Evolutionary conservation across 2,113 vertebrate species (phyloP).

Genomic region (Cinclus mexicanus): DNA sequence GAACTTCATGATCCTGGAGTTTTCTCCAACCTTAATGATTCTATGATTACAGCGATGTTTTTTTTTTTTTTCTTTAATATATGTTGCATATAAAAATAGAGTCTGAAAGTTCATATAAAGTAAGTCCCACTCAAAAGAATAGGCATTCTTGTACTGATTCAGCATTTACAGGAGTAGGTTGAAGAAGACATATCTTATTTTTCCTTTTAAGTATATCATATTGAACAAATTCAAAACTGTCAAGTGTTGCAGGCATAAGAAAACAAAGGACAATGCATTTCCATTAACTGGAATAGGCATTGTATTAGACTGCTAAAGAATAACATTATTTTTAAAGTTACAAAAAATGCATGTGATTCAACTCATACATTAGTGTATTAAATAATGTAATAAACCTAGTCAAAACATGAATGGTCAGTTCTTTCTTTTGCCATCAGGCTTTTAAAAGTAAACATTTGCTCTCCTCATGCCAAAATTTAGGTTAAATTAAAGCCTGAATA

Average conservation of each 20-base stretch:
- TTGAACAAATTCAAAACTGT: not conserved
- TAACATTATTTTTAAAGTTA: not conserved
- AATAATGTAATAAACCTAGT: not conserved
- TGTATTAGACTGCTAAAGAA: not conserved
- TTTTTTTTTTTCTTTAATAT: not conserved
- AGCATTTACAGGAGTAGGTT: not conserved
- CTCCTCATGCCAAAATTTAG: not conserved
- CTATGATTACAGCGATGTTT: not conserved
- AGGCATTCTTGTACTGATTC: not conserved
- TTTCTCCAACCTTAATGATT: not conserved
- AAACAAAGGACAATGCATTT: not conserved
- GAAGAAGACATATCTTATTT: not conserved
- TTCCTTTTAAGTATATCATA: not conserved
- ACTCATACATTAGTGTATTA: not conserved
- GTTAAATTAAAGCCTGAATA: not conserved
- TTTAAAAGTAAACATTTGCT: not conserved
- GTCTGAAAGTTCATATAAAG: not conserved
- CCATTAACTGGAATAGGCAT: not conserved
- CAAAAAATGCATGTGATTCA: not conserved
- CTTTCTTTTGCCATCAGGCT: not conserved
- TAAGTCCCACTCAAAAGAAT: not conserved
- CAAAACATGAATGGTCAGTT: not conserved
- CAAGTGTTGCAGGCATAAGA: not conserved
- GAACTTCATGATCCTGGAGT: no score
- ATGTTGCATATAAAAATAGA: not conserved